phyloP scores from a whole-genome alignment of 2,888 invertebrate genomes.

The Allygus modestus region DNA sequence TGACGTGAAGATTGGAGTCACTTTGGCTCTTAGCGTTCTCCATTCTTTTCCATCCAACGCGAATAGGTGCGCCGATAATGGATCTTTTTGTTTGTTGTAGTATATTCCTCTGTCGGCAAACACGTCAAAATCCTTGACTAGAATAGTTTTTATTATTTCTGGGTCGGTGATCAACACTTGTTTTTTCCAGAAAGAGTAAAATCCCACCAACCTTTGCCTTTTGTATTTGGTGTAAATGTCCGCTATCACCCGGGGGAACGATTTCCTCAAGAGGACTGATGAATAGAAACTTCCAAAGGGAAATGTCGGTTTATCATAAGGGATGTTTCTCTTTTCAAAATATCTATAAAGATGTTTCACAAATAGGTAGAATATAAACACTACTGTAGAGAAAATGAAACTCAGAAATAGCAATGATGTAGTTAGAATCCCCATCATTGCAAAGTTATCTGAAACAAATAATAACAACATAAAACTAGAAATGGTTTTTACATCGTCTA shows the following conservation, averaged over 20 bases:
- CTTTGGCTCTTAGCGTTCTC: slow-evolving; percentile 74
- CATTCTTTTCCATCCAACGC: slow-evolving; percentile 74
- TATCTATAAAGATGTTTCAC: slow-evolving; percentile 74
- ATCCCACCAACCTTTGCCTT: slow-evolving; percentile 33
- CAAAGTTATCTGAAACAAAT: not conserved
- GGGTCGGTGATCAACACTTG: slow-evolving; percentile 55
- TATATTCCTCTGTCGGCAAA: slow-evolving; percentile 62
- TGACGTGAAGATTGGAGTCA: slow-evolving; percentile 76
- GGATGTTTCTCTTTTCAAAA: slow-evolving; percentile 80
- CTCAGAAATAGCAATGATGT: not conserved
- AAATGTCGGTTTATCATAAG: slow-evolving; percentile 78
- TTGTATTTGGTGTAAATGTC: slow-evolving; percentile 47
- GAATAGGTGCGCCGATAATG: slow-evolving; percentile 61
- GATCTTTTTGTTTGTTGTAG: slow-evolving; percentile 60
- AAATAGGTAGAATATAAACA: slow-evolving; percentile 15
- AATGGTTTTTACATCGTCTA: no score
- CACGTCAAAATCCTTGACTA: slow-evolving; percentile 61
- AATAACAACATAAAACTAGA: not conserved
- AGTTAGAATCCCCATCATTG: not conserved
- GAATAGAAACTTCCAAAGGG: slow-evolving; percentile 78
- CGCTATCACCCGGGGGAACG: not conserved
- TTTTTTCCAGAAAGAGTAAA: slow-evolving; percentile 50
- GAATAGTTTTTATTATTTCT: slow-evolving; percentile 54
- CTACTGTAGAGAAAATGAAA: not conserved
- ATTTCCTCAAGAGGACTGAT: not conserved